Conservation (phyloP, 2,888 invertebrate genomes). For the Harpagoxenus sublaevis region DNA sequence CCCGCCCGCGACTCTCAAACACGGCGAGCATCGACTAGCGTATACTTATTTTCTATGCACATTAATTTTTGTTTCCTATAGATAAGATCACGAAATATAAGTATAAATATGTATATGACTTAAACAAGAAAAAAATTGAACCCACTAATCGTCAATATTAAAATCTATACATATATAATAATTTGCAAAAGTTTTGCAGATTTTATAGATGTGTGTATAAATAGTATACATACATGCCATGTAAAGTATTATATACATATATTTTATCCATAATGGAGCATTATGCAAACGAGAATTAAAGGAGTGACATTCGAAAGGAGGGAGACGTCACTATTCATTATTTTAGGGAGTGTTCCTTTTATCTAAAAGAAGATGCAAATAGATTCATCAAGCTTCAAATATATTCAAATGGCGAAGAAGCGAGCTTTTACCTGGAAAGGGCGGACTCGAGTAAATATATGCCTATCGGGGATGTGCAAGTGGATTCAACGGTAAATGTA, state of each 20-base stretch:
- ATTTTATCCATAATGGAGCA: background rate
- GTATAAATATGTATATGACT: background rate
- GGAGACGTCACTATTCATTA: conserved; percentile 1
- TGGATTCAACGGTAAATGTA: conserved; percentile 53
- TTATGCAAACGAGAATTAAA: background rate
- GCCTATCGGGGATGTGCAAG: conserved; percentile 67
- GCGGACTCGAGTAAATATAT: conserved; percentile 75
- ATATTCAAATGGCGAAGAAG: conserved; percentile 70
- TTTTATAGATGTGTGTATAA: background rate
- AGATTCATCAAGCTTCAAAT: conserved; percentile 67
- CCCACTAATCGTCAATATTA: background rate
- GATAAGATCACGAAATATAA: background rate
- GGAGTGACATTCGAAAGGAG: background rate
- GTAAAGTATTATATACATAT: background rate
- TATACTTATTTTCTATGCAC: background rate
- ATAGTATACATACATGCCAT: background rate
- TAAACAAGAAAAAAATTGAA: background rate
- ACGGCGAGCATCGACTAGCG: background rate
- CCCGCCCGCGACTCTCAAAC: conserved; percentile 7
- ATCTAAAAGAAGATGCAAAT: conserved; percentile 71
- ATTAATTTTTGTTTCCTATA: background rate
- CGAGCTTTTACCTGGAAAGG: conserved; percentile 73
- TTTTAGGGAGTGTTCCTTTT: conserved; percentile 47
- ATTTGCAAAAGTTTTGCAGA: background rate
- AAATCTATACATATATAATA: background rate